Evolutionary conservation across 2,888 invertebrate genomes (phyloP).

Genomic region (Clunio marinus): DNA sequence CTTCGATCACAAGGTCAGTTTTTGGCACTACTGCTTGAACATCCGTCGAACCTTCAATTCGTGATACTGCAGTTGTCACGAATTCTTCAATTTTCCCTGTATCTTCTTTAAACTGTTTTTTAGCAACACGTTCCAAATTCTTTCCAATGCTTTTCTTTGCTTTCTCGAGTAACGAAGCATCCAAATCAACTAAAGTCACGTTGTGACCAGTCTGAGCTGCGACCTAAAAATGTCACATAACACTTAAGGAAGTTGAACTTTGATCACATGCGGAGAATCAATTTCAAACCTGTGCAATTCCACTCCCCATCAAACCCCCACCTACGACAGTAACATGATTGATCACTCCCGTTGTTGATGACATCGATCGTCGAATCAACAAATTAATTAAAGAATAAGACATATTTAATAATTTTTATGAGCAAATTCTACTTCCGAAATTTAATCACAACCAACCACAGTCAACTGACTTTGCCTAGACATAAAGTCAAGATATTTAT

Average conservation of each 20-base stretch:
- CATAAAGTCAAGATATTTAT: no score
- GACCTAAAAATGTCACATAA: constrained; percentile 55
- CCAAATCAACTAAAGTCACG: constrained; percentile 76
- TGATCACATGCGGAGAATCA: neutral
- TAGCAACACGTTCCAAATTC: constrained; percentile 71
- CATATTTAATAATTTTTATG: no score
- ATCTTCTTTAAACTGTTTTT: constrained; percentile 69
- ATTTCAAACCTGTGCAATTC: constrained; percentile 81
- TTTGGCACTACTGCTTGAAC: constrained; percentile 59
- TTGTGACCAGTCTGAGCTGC: constrained; percentile 78
- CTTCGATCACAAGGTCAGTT: constrained; percentile 77
- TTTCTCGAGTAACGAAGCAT: constrained; percentile 66
- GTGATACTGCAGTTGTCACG: constrained; percentile 58
- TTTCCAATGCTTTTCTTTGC: constrained; percentile 65
- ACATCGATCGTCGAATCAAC: constrained; percentile 17
- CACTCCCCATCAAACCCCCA: constrained; percentile 84
- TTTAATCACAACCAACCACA: no score
- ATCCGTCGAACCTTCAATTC: constrained; percentile 61
- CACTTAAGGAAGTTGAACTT: neutral
- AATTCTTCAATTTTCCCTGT: constrained; percentile 63
- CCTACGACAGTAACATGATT: constrained; percentile 81
- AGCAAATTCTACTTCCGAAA: no score
- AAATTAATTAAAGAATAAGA: constrained; percentile 22
- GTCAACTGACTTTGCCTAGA: no score
- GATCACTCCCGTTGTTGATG: constrained; percentile 49